Percentiles rank a stretch among this genome's conserved stretches.
Evolutionary conservation across 2,888 invertebrate genomes (phyloP).

Genomic region (Eulithis testata): DNA sequence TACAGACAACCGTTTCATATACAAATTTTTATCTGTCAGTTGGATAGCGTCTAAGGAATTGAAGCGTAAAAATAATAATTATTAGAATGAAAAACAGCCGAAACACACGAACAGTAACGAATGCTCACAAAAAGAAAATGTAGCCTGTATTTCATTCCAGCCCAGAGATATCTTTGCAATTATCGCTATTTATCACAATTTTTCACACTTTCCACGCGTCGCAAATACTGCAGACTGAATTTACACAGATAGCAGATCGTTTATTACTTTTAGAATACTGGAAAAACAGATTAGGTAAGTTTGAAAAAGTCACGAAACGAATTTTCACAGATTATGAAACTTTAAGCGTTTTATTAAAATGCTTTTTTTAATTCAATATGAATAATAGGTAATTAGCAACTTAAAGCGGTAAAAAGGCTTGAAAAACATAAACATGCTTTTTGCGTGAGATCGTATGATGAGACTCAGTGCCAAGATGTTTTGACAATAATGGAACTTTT

Average conservation of each 20-base stretch:
- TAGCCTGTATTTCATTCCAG: slow-evolving; percentile 39
- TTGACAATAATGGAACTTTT: slow-evolving; percentile 60
- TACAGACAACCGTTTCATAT: too few species aligned
- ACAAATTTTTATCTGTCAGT: too few species aligned
- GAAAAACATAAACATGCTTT: slow-evolving; percentile 4
- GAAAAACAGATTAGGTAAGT: too few species aligned
- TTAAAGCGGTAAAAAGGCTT: too few species aligned
- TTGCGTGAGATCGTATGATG: slow-evolving; percentile 20
- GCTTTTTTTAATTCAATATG: too few species aligned
- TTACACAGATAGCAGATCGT: slow-evolving; percentile 2
- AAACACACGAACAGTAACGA: slow-evolving; percentile 13
- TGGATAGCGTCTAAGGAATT: too few species aligned
- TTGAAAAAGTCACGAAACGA: too few species aligned
- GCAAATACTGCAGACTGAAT: slow-evolving; percentile 29
- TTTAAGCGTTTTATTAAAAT: too few species aligned
- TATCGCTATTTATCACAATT: slow-evolving; percentile 41
- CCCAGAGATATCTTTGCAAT: slow-evolving; percentile 37
- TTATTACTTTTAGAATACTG: too few species aligned
- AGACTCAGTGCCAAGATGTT: slow-evolving; percentile 58
- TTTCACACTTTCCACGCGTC: slow-evolving; percentile 40
- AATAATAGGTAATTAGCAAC: not conserved
- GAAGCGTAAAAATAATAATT: not conserved
- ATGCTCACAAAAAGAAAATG: slow-evolving; percentile 11
- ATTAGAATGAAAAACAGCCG: not conserved
- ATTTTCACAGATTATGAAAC: too few species aligned